Evolutionary conservation across 2,113 vertebrate species (phyloP).

Genomic region (Podilymbus podiceps): DNA sequence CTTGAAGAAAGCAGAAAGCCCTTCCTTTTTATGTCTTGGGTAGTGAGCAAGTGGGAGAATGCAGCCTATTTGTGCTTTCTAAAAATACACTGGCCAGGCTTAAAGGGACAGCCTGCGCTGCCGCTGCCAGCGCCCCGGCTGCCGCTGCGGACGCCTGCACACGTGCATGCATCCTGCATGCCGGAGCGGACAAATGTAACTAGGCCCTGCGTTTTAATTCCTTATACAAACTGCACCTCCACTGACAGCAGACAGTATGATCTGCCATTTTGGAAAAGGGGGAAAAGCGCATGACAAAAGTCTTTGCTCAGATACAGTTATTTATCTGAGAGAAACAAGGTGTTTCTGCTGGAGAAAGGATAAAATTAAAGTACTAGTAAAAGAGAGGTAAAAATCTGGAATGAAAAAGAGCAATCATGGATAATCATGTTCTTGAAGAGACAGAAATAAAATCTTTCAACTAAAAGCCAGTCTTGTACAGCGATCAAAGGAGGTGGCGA

Average conservation of each 20-base stretch:
- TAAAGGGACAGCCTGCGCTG: background rate
- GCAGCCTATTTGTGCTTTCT: slow-evolving; percentile 47
- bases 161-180: rapidly evolving
- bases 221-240: background rate
- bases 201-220: background rate
- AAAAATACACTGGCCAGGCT: slow-evolving; percentile 16
- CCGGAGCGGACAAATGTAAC: rapidly evolving
- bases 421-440: background rate
- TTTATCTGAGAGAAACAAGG: background rate
- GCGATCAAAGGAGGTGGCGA: background rate
- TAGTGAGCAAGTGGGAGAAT: slow-evolving; percentile 38
- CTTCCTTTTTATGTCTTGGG: slow-evolving; percentile 53
- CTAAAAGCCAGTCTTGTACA: background rate
- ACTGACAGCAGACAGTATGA: background rate
- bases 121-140: background rate
- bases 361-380: background rate
- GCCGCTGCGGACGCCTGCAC: background rate
- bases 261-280: background rate
- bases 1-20: slow-evolving; percentile 51
- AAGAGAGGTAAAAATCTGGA: background rate
- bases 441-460: background rate
- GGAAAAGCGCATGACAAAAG: background rate
- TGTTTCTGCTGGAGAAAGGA: background rate
- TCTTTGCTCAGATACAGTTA: rapidly evolving
- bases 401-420: background rate